These are phyloP conservation scores for Antheraea yamamai DNA, from an alignment of 2,888 invertebrate species.

Conservation along the genomic window DNA sequence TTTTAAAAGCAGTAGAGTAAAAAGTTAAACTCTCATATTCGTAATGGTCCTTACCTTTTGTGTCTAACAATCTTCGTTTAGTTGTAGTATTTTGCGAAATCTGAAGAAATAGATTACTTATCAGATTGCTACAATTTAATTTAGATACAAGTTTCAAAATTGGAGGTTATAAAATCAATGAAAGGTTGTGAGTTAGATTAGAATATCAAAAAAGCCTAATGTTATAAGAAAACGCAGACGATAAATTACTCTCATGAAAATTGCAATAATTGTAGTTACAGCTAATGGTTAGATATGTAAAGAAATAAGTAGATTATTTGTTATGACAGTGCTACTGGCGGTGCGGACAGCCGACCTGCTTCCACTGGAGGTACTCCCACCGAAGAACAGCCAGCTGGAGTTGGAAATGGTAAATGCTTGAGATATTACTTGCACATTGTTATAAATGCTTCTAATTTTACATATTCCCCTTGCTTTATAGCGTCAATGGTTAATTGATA, in stretches of 20 bases:
- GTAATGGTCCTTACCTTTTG: background rate
- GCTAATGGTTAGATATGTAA: conserved; percentile 2
- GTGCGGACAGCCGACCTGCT: conserved; percentile 93
- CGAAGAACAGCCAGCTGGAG: conserved; percentile 90
- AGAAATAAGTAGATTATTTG: conserved; percentile 26
- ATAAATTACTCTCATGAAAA: background rate
- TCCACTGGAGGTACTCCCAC: conserved; percentile 90
- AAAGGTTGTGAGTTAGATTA: background rate
- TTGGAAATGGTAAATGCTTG: conserved; percentile 78
- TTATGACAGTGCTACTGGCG: conserved; percentile 90
- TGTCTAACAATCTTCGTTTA: background rate
- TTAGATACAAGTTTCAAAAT: background rate
- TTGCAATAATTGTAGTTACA: too few species aligned
- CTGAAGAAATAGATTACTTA: background rate
- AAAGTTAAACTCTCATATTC: background rate
- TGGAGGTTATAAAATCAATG: too few species aligned
- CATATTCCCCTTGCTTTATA: background rate
- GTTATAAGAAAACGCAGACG: background rate
- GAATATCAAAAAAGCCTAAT: too few species aligned
- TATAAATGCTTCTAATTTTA: background rate
- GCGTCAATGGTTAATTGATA: background rate
- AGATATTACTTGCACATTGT: background rate
- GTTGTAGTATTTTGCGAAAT: background rate
- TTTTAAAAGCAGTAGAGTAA: background rate
- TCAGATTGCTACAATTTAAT: background rate